Evolutionary conservation across 2,888 invertebrate species (phyloP), one percentile per base, ranked within the genome.

Genomic region (Heliconius erato): DNA sequence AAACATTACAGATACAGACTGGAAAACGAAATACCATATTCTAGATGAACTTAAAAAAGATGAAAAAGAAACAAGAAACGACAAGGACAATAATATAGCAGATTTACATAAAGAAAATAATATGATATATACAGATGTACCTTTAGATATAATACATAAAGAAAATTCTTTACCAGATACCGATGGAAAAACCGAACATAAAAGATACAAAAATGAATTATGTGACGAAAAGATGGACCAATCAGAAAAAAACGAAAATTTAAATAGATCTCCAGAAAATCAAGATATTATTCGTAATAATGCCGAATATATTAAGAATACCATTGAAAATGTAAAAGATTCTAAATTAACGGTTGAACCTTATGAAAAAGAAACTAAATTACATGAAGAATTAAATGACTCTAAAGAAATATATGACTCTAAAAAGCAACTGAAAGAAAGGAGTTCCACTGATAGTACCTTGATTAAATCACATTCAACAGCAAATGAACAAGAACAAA

Each of bases 21-120:
- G 96, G 96, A 94, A 91, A 88, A 94, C 90, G 84, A 96, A 96
- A 90, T 96, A 96, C 83, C 91, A 93, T 79, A 95, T 96, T 86
- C 89, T 96, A 85, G 90, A 94, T 67, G 87, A 92, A 86, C 86
- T 96, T 72, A 95, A 94, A 84, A 89, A 90, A 82, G 89, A 88
- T 79, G 93, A 93, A 84, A 91, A 90, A 82, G 89, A 89, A 83
- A 23, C 71, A 44, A 65, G n/a, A 16, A 6, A 63, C n/a, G 79
- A 82, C 12, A 28, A 49, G 44, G 14, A 11, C 16, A 23, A 71
- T 16, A 19, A 74, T 23, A 16, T 65, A 12, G 49, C 6, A 65
- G 78, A 63, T 69, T 74, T 74, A 28, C 16, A 74, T 32, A 68
- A 74, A 28, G 11, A n/a, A 4, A 28, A 69, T 59, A 74, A 79